Evolutionary conservation across 2,113 vertebrate species (phyloP).

Genomic region (Carassius carassius): DNA sequence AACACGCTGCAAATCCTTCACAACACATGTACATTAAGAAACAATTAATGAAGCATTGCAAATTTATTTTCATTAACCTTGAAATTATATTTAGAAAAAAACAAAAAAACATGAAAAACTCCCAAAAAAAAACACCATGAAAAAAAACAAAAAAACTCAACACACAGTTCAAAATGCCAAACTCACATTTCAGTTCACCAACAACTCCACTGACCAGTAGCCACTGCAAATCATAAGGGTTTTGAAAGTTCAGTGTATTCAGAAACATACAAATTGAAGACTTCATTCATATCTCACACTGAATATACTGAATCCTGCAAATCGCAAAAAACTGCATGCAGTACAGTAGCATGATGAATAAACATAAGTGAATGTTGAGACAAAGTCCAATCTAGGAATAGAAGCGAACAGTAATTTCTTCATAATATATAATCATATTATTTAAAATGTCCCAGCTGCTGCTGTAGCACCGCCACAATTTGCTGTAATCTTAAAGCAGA

Average conservation of each 20-base stretch:
- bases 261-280: background rate
- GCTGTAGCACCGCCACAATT: slow-evolving; percentile 70
- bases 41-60: too few species aligned
- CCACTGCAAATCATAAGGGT: background rate
- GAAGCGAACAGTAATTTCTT: slow-evolving; percentile 72
- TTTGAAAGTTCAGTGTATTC: background rate
- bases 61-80: too few species aligned
- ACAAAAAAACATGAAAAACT: too few species aligned
- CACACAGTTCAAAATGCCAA: too few species aligned
- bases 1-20: too few species aligned
- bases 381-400: background rate
- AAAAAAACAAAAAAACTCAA: too few species aligned
- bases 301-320: background rate
- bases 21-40: too few species aligned
- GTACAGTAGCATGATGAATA: background rate
- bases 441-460: slow-evolving; percentile 62
- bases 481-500: slow-evolving; percentile 68
- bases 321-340: background rate
- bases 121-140: too few species aligned
- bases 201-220: too few species aligned
- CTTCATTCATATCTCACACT: background rate
- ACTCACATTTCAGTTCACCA: too few species aligned
- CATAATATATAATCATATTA: slow-evolving; percentile 64
- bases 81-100: too few species aligned
- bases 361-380: background rate